These are phyloP conservation scores for Zosterops lateralis DNA, from an alignment of 2,113 vertebrate species.

Conservation along the genomic window DNA sequence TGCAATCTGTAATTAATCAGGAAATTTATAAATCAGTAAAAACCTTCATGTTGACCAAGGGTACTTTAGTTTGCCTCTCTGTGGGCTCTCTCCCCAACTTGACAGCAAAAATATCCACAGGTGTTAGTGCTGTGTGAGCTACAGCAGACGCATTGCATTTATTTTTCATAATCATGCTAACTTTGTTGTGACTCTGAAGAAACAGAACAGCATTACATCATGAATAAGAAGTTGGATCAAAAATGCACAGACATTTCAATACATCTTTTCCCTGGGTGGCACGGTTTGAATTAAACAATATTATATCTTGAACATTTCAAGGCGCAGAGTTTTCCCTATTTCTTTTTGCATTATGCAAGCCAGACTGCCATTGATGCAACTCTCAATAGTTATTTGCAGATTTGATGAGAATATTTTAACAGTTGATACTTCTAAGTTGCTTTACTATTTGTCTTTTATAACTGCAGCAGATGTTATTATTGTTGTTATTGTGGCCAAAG, in stretches of 20 bases:
- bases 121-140: neutral
- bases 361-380: neutral
- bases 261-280: neutral
- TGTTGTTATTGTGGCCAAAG: neutral
- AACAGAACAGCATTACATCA: neutral
- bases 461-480: neutral
- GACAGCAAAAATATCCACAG: neutral
- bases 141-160: neutral
- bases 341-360: neutral
- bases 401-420: neutral
- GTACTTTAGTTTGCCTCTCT: neutral
- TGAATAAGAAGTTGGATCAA: neutral
- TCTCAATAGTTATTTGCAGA: neutral
- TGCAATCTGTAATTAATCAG: neutral
- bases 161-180: neutral
- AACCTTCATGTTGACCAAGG: neutral
- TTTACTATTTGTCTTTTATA: neutral
- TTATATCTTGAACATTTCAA: neutral
- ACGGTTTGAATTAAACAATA: neutral
- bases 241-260: neutral
- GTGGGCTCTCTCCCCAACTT: neutral
- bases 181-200: neutral
- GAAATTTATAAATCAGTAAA: neutral
- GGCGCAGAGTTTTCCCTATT: neutral
- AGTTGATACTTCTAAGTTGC: neutral